Base-by-base conservation (phyloP, 2,113 vertebrate genomes). In the Himantopus leucocephalus region DNA sequence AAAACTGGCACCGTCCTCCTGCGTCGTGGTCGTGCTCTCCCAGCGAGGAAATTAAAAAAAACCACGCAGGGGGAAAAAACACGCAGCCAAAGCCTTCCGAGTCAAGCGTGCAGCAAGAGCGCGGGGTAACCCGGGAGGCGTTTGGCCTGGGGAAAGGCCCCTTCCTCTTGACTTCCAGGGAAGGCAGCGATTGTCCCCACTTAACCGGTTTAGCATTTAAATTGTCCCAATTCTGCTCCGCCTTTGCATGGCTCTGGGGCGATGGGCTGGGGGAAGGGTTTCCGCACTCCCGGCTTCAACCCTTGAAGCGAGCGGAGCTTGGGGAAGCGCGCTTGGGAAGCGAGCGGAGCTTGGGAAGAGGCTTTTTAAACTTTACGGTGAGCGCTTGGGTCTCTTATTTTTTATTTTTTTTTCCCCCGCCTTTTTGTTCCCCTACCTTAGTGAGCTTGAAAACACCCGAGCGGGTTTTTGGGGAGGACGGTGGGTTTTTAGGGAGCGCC, bases 141-240 rank as follows among this genome's bases (percentile, higher is more conserved):
- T 67, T 70, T 55, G 79, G 43, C 56, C 45, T 9, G 59, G 47
- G 72, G 66, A 56, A 56, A 60, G 55, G n/a, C 82, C 71, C 58
- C 45, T 47, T 82, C 66, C 19, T 72, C 72, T n/a, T 14, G 35
- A 41, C 35, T 53, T 34, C 58, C 72, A 20, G 67, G 87, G 83
- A 48, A 66, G 70, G 66, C 75, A 60, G 80, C 64, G 67, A 92
- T 90, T 90, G 92, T 60, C 81, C 85, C 90, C 86, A 87, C 81
- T 96, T 94, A 96, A 92, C 77, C 50, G 35, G 58, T 90, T 94
- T 94, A 79, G 90, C 95, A 94, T 94, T 94, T 90, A 94, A 96
- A 94, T 96, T 17, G 89, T 14, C 67, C 77, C 77, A 6, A 23
- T 64, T 32, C 64, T 7, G 85, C 88, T 85, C 80, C 75, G 84